Evolutionary conservation across 2,888 invertebrate genomes (phyloP).

Genomic region (Aphodius sticticus): DNA sequence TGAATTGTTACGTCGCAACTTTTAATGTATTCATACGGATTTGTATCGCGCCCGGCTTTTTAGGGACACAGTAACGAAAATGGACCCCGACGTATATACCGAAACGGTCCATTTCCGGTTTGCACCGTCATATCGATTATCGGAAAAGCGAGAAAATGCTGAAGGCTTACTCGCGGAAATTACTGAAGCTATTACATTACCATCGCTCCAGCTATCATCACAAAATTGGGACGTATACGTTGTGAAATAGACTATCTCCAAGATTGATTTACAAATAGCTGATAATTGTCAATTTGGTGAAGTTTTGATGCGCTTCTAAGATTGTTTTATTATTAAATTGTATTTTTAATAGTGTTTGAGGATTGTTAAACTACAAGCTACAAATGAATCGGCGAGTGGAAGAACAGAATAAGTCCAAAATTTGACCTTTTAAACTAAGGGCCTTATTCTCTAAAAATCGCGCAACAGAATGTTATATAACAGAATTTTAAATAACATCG

Average conservation of each 20-base stretch:
- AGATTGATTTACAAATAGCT: not conserved
- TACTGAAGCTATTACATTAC: too few species aligned
- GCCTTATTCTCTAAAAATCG: too few species aligned
- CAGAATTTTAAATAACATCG: too few species aligned
- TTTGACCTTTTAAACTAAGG: too few species aligned
- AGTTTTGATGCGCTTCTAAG: too few species aligned
- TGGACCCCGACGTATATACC: not conserved
- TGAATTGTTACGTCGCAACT: slow-evolving; percentile 6
- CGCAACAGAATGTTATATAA: too few species aligned
- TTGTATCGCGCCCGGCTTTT: slow-evolving; percentile 9
- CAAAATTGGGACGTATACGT: not conserved
- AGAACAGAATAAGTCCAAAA: too few species aligned
- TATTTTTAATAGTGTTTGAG: too few species aligned
- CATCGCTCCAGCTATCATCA: not conserved
- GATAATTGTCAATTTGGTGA: not conserved
- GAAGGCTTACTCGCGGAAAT: not conserved
- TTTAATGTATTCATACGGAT: slow-evolving; percentile 23
- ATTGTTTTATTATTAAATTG: too few species aligned
- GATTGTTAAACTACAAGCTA: too few species aligned
- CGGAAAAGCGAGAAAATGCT: not conserved
- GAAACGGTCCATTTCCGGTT: slow-evolving; percentile 8
- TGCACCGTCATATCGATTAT: slow-evolving; percentile 6
- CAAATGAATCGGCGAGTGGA: too few species aligned
- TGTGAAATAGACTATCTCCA: not conserved
- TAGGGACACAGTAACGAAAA: not conserved